Evolutionary conservation across 2,888 invertebrate genomes (phyloP).

Genomic region (Drosophila sordidapex): DNA sequence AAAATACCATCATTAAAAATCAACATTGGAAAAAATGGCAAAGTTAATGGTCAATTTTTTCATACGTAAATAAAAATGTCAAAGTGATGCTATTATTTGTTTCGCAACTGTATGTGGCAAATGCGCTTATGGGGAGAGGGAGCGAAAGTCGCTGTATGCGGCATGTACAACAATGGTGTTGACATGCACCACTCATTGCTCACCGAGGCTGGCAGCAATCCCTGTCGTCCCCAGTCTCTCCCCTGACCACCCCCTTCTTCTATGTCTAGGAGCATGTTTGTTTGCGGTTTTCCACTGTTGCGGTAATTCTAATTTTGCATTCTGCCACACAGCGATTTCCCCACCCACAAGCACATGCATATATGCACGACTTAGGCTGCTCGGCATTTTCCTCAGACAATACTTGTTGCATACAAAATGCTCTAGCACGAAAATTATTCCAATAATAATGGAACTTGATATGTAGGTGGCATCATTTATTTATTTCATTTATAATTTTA

Average conservation of each 20-base stretch:
- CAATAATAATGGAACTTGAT: background rate
- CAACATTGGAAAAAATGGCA: conserved; percentile 37
- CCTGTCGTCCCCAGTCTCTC: background rate
- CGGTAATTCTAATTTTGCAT: conserved; percentile 63
- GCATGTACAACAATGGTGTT: conserved; percentile 60
- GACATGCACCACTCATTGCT: conserved; percentile 60
- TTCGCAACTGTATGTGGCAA: conserved; percentile 58
- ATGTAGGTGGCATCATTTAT: background rate
- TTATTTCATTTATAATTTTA: background rate
- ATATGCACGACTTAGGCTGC: conserved; percentile 20
- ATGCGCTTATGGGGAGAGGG: conserved; percentile 46
- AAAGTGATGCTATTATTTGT: conserved; percentile 21
- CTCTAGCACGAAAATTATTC: background rate
- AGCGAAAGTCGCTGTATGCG: conserved; percentile 19
- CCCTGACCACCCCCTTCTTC: background rate
- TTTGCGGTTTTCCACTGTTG: conserved; percentile 30
- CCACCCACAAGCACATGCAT: conserved; percentile 10
- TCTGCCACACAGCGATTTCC: conserved; percentile 43
- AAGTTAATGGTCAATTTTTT: background rate
- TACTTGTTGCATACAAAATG: conserved; percentile 73
- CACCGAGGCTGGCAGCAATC: conserved; percentile 14
- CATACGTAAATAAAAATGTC: background rate
- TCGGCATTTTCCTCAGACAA: conserved; percentile 45
- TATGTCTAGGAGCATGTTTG: conserved; percentile 28
- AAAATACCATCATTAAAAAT: background rate